These are phyloP conservation scores for Formicarius rufipectus DNA, from an alignment of 2,113 vertebrate genomes.

Conservation along the genomic window DNA sequence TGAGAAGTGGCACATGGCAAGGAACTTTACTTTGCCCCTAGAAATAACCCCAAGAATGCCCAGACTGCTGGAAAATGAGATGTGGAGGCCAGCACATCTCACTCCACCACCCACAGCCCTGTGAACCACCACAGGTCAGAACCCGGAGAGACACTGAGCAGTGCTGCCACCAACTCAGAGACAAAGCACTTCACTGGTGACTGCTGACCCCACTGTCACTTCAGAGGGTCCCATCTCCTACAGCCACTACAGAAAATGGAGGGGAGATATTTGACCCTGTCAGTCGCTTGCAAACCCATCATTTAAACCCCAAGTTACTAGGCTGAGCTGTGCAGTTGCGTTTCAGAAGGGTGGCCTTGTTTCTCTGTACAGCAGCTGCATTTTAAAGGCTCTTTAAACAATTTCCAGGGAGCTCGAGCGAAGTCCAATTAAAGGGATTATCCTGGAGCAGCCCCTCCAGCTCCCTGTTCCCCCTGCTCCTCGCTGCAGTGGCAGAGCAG, in stretches of 20 bases:
- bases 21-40: neutral
- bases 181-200: neutral
- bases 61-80: neutral
- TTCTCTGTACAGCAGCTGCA: neutral
- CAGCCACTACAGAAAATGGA: fast-evolving
- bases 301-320: neutral
- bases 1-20: neutral
- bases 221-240: neutral
- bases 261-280: neutral
- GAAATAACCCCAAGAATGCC: neutral
- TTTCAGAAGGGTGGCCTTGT: neutral
- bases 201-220: neutral
- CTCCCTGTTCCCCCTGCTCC: neutral
- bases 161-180: neutral
- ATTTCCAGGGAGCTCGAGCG: neutral
- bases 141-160: neutral
- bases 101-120: fast-evolving
- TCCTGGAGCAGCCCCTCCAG: neutral
- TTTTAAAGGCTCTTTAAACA: neutral
- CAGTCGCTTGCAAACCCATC: fast-evolving
- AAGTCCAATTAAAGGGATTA: neutral
- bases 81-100: fast-evolving
- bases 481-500: neutral
- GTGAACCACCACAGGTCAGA: fast-evolving
- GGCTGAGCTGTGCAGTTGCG: fast-evolving